These are phyloP conservation scores for Scaptomyza cyrtandrae DNA, from an alignment of 2,888 invertebrate genomes.

Conservation along the genomic window DNA sequence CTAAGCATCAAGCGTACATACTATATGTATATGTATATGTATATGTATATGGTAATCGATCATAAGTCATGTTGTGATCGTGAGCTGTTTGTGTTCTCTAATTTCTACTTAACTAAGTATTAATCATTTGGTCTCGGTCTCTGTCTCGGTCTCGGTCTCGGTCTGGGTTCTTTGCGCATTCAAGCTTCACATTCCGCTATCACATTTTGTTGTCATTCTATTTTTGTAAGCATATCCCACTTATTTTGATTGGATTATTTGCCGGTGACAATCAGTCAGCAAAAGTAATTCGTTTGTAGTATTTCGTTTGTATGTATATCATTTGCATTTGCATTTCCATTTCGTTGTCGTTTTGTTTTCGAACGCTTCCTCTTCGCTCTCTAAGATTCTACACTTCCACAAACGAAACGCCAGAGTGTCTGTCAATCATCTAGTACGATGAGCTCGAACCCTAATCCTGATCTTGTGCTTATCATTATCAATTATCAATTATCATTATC, in stretches of 20 bases:
- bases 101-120: constrained; percentile 28
- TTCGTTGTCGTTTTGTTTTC: constrained; percentile 38
- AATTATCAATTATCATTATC: constrained; percentile 55
- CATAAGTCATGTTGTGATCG: constrained; percentile 21
- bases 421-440: too few species aligned
- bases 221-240: constrained; percentile 52
- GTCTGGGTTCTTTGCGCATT: constrained; percentile 21
- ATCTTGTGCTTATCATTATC: constrained; percentile 37
- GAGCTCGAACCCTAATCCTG: neutral
- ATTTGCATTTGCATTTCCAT: constrained; percentile 1
- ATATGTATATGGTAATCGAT: constrained; percentile 36
- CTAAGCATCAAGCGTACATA: neutral
- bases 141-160: neutral
- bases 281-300: constrained; percentile 47
- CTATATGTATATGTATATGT: too few species aligned
- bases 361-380: constrained; percentile 27
- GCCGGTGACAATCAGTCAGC: constrained; percentile 47
- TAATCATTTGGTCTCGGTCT: constrained; percentile 29
- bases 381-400: neutral
- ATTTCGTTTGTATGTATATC: constrained; percentile 19
- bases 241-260: constrained; percentile 59
- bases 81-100: constrained; percentile 21
- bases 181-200: constrained; percentile 50
- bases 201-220: constrained; percentile 53
- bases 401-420: too few species aligned